phyloP scores from a whole-genome alignment of 2,113 vertebrate genomes.

The Athene noctua region DNA sequence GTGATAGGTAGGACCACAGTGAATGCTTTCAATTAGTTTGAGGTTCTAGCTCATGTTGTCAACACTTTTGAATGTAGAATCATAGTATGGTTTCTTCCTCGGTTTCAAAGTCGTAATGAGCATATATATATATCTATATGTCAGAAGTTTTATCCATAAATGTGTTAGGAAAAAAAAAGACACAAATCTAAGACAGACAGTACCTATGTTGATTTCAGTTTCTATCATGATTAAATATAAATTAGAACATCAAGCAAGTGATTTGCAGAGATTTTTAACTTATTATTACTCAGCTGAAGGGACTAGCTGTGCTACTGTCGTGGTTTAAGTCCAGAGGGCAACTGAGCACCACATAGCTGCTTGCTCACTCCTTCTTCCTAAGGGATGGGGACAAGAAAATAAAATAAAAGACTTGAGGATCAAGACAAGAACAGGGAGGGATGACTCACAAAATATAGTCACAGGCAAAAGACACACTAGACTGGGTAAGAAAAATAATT shows the following conservation, averaged over 20 bases:
- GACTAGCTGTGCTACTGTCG: no score
- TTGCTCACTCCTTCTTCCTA: no score
- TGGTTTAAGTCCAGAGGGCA: no score
- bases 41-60: not conserved
- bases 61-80: not conserved
- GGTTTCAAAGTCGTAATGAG: not conserved
- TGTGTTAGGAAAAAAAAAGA: not conserved
- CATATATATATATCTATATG: not conserved
- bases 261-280: not conserved
- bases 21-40: not conserved
- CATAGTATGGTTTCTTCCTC: not conserved
- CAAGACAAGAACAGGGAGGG: no score
- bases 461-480: no score
- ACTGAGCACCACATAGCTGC: no score
- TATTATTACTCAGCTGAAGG: not conserved
- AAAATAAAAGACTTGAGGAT: no score
- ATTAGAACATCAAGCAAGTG: not conserved
- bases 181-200: not conserved
- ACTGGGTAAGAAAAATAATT: no score
- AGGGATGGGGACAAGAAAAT: no score
- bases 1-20: not conserved
- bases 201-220: not conserved
- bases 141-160: not conserved
- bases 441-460: no score
- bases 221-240: not conserved